Base-by-base conservation (phyloP, 2,113 vertebrate genomes). In the Archocentrus centrarchus region DNA sequence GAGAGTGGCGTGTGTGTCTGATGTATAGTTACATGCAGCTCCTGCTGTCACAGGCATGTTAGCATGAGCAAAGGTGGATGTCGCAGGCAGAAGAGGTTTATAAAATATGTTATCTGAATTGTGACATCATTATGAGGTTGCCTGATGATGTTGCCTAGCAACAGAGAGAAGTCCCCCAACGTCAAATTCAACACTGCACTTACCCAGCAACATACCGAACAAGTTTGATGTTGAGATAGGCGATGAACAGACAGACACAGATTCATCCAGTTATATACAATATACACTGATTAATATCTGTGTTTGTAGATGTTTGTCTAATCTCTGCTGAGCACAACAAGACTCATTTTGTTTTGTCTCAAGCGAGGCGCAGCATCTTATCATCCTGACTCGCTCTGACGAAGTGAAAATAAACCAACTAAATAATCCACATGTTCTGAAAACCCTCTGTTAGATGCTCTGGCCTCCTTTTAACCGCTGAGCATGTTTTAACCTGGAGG, bases 401-500 rank as follows among this genome's bases (percentile, higher is more conserved):
- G 20, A 75, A 66, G 64, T 55, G 24, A 77, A 81, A 86, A 77
- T 53, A 70, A 80, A 86, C 76, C 58, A 82, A 41, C 64, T 66
- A 58, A 85, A 90, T 90, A 81, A 87, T 61, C 82, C 57, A 83
- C 20, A 24, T 82, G 55, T 75, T 76, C 44, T 80, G 59, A 79
- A 79, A 88, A 77, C 30, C 50, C 50, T 82, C 57, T 32, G 55
- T 30, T 15, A 53, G 59, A 37, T 8, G 35, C 64, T 32, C 24
- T 15, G 11, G 60, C 50, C 20, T 76, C 22, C 78, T 87, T 87
- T 91, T 79, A 90, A 61, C 83, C 24, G 14, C 35, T 2, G 20
- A 81, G 73, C 83, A 59, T 22, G 59, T 90, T 90, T 88, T 83
- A 89, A 88, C 77, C 73, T 77, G 63, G 75, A 18, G 87, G 86